Percentiles rank a stretch among this genome's conserved stretches.
Conservation (phyloP, 2,797 vertebrate species). For the Acipenser transmontanus region DNA sequence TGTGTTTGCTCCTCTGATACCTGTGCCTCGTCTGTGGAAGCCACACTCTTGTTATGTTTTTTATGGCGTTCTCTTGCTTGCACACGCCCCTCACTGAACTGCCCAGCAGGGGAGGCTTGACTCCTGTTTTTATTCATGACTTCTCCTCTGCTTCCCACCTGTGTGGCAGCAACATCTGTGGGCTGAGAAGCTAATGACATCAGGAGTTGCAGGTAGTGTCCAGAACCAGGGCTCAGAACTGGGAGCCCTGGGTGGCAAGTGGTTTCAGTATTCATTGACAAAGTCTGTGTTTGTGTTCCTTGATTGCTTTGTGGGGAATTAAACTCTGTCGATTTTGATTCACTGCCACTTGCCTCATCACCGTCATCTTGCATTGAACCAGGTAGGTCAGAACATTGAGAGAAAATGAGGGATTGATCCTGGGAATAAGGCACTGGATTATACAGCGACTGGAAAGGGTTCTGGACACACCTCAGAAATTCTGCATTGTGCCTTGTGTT, state of each 20-base stretch:
- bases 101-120: too few relatives aligned
- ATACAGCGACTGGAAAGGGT: not conserved
- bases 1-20: too few relatives aligned
- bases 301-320: not conserved
- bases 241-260: not conserved
- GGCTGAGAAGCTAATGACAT: not conserved
- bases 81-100: too few relatives aligned
- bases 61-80: too few relatives aligned
- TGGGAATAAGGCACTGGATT: not conserved
- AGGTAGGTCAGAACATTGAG: not conserved
- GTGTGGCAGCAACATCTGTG: not conserved
- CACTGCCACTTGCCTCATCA: not conserved
- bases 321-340: not conserved
- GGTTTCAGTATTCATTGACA: not conserved
- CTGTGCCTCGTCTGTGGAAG: too few relatives aligned
- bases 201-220: conserved; percentile 15
- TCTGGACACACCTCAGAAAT: not conserved
- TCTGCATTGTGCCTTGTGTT: conserved; percentile 7
- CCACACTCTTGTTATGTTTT: too few relatives aligned
- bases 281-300: too few relatives aligned
- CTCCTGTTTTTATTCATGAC: too few relatives aligned
- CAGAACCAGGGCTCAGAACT: not conserved
- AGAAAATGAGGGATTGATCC: not conserved
- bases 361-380: not conserved
- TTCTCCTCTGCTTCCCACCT: not conserved